Evolutionary conservation across 1,140 invertebrate genomes (phyloP).

Genomic region (Lysiphlebus fabarum): DNA sequence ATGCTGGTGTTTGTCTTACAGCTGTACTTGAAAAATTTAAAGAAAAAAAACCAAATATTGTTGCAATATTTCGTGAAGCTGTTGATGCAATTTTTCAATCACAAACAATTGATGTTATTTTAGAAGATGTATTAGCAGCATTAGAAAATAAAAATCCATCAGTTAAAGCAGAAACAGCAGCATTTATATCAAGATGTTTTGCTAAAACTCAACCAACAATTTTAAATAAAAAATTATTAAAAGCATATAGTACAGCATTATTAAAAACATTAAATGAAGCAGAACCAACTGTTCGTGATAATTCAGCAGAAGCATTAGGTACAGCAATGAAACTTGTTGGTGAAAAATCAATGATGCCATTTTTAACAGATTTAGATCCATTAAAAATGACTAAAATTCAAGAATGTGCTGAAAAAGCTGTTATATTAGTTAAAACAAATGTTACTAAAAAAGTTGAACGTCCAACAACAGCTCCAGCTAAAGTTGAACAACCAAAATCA

Average conservation of each 20-base stretch:
- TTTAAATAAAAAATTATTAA: slow-evolving; percentile 90
- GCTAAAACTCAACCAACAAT: slow-evolving; percentile 73
- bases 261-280: slow-evolving; percentile 84
- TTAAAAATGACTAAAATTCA: slow-evolving; percentile 95
- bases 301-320: slow-evolving; percentile 86
- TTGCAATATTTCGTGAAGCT: slow-evolving; percentile 81
- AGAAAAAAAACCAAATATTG: slow-evolving; percentile 93
- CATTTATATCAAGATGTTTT: slow-evolving; percentile 84
- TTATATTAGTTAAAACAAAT: slow-evolving; percentile 72
- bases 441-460: slow-evolving; percentile 58
- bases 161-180: slow-evolving; percentile 87
- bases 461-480: slow-evolving; percentile 56
- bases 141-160: slow-evolving; percentile 93
- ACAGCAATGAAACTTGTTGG: slow-evolving; percentile 91
- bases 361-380: slow-evolving; percentile 83
- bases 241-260: slow-evolving; percentile 75
- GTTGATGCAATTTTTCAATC: slow-evolving; percentile 85
- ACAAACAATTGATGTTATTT: slow-evolving; percentile 80
- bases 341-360: slow-evolving; percentile 83
- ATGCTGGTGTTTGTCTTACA: slow-evolving; percentile 76
- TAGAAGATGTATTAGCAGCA: slow-evolving; percentile 79
- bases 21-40: slow-evolving; percentile 93
- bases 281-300: slow-evolving; percentile 81
- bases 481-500: slow-evolving; percentile 43
- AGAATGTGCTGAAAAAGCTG: slow-evolving; percentile 89